These are phyloP conservation scores for Bactericera cockerelli DNA, from an alignment of 1,140 invertebrate species.

Conservation along the genomic window DNA sequence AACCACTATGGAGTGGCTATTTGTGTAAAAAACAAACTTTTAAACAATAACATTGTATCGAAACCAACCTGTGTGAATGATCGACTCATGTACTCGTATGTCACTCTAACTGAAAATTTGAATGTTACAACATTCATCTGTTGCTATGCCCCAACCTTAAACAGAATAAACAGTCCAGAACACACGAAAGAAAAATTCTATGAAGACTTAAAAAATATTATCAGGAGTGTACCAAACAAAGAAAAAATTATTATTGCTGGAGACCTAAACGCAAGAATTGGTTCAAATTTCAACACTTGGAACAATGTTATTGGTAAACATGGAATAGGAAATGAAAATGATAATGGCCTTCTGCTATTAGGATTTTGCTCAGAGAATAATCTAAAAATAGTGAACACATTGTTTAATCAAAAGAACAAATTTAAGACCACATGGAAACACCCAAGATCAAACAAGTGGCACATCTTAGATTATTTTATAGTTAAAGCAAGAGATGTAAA, in stretches of 20 bases:
- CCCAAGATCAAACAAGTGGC: background rate
- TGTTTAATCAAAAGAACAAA: background rate
- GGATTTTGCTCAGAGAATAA: background rate
- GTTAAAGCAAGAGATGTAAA: background rate
- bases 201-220: background rate
- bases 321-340: background rate
- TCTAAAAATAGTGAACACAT: background rate
- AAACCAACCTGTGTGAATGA: background rate
- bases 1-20: too few species aligned
- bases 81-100: background rate
- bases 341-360: background rate
- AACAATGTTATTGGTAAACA: background rate
- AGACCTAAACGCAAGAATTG: background rate
- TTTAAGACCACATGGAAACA: background rate
- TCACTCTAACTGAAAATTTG: background rate
- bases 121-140: background rate
- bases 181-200: background rate
- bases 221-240: background rate
- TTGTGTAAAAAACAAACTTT: background rate
- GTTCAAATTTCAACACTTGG: background rate
- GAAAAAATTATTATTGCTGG: background rate
- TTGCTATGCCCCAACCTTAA: background rate
- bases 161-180: background rate
- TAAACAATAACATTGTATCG: background rate
- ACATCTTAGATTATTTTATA: background rate